Conservation (phyloP, 2,888 invertebrate species). For the Lampropteryx suffumata region DNA sequence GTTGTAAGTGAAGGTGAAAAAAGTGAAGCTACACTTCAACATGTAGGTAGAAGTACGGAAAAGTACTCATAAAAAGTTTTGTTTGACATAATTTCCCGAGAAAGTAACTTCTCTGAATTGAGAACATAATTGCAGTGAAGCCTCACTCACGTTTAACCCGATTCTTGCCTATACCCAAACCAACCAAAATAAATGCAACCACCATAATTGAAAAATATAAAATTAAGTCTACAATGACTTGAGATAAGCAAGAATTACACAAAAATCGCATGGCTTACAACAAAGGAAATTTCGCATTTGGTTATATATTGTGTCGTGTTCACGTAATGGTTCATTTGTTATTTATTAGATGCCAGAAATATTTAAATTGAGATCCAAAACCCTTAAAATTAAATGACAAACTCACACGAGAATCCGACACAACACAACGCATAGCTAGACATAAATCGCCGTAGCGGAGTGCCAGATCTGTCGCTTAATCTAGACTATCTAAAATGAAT, state of each 20-base stretch:
- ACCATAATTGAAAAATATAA: constrained; percentile 7
- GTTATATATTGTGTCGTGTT: constrained; percentile 34
- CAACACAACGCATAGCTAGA: constrained; percentile 59
- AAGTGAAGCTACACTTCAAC: constrained; percentile 16
- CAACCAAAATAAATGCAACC: constrained; percentile 1
- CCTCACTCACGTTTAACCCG: constrained; percentile 1
- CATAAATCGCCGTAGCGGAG: constrained; percentile 68
- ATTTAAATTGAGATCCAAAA: constrained; percentile 6
- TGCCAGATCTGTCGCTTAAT: constrained; percentile 75
- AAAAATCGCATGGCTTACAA: constrained; percentile 48
- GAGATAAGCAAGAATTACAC: constrained; percentile 35
- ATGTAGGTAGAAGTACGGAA: not conserved
- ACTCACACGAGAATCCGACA: constrained; percentile 53
- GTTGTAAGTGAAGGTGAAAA: constrained; percentile 24
- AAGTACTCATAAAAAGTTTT: not conserved
- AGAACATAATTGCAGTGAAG: constrained; percentile 8
- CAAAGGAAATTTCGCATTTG: constrained; percentile 47
- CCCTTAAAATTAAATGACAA: constrained; percentile 3
- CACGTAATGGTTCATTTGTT: constrained; percentile 17
- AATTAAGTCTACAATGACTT: constrained; percentile 9
- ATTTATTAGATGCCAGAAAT: not conserved
- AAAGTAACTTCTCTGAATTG: not conserved
- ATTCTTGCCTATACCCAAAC: constrained; percentile 28
- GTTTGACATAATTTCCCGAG: not conserved
- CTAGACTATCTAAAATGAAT: constrained; percentile 67